A percentile compares a stretch with the other conserved stretches of the same genome.
These are phyloP conservation scores for Danio choprae DNA, from an alignment of 2,797 vertebrate genomes.

Conservation along the genomic window DNA sequence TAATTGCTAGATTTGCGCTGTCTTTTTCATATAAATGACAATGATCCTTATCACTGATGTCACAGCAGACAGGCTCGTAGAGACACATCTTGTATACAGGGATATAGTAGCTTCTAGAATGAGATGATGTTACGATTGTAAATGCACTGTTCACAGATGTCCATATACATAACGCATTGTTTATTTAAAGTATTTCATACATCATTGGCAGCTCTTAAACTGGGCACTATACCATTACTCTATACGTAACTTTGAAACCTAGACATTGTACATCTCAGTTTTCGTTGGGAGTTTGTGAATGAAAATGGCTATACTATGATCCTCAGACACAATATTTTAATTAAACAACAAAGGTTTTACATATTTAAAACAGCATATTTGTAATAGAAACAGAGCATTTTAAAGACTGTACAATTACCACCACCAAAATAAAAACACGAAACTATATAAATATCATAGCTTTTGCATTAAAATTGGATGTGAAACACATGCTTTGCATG, in stretches of 20 bases:
- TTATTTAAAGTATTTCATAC: background rate
- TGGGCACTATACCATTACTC: background rate
- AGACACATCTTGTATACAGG: background rate
- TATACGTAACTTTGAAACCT: background rate
- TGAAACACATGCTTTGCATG: no score
- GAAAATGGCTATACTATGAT: no score
- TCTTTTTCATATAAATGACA: background rate
- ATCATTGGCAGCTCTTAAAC: background rate
- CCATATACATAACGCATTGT: background rate
- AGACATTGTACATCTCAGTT: background rate
- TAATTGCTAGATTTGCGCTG: constrained; percentile 39
- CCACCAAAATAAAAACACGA: no score
- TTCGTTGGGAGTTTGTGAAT: background rate
- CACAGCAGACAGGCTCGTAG: background rate
- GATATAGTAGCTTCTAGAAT: background rate
- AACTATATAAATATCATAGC: no score
- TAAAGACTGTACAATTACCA: background rate
- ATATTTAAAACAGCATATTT: background rate
- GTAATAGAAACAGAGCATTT: background rate
- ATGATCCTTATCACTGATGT: background rate
- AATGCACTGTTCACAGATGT: constrained; percentile 8
- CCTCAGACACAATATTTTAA: no score
- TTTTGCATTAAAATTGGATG: no score
- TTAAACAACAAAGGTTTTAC: background rate
- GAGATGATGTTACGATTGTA: background rate